Conservation (phyloP, 2,888 invertebrate species). For the Drosophila imparisetae region DNA sequence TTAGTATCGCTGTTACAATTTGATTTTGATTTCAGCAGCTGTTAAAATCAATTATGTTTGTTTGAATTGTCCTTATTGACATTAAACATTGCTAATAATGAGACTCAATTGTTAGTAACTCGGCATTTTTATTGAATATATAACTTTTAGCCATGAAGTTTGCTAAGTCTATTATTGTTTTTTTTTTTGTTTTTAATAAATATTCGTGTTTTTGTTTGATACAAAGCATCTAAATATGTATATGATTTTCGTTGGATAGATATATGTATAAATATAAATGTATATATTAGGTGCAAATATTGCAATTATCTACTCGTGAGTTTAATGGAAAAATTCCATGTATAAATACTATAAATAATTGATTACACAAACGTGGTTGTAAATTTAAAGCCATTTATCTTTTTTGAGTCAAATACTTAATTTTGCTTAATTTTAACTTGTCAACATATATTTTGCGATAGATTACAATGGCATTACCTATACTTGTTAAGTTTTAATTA, state of each 20-base stretch:
- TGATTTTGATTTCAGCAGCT: background rate
- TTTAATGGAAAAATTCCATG: constrained; percentile 49
- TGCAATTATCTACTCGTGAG: constrained; percentile 54
- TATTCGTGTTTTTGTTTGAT: constrained; percentile 27
- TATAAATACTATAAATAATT: constrained; percentile 54
- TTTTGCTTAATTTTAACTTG: constrained; percentile 50
- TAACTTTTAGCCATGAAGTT: constrained; percentile 22
- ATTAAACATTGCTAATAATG: background rate
- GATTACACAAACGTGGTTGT: constrained; percentile 56
- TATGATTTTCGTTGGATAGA: constrained; percentile 39
- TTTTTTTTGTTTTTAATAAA: constrained; percentile 24
- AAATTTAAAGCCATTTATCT: constrained; percentile 68
- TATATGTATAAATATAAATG: constrained; percentile 34
- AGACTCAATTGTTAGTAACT: constrained; percentile 16
- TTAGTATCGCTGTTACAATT: background rate
- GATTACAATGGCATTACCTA: constrained; percentile 35
- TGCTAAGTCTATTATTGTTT: constrained; percentile 48
- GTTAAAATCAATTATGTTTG: background rate
- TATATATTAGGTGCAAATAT: constrained; percentile 49
- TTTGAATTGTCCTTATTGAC: background rate
- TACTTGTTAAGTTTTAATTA: background rate
- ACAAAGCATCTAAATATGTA: constrained; percentile 38
- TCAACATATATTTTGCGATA: constrained; percentile 31
- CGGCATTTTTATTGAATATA: constrained; percentile 41
- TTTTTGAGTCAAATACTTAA: constrained; percentile 47